phyloP scores from a whole-genome alignment of 2,888 invertebrate species.

The Thymelicus sylvestris region DNA sequence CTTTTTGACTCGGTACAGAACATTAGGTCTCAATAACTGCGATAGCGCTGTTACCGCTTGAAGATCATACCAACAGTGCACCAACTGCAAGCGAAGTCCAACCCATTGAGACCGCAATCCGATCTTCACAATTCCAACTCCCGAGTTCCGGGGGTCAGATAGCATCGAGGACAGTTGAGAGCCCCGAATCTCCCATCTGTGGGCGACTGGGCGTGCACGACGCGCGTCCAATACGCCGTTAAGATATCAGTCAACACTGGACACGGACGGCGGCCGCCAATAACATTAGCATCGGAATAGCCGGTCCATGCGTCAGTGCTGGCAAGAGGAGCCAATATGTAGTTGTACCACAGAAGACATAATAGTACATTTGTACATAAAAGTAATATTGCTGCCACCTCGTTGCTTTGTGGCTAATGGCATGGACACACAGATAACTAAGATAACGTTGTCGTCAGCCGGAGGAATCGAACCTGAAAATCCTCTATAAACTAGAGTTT shows the following conservation, averaged over 20 bases:
- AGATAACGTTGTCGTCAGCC: too few relatives aligned
- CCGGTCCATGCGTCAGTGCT: background rate
- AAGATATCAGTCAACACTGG: slow-evolving; percentile 76
- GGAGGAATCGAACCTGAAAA: too few relatives aligned
- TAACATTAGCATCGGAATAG: slow-evolving; percentile 76
- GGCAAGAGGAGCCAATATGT: background rate
- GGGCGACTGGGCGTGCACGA: slow-evolving; percentile 12
- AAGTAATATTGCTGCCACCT: background rate
- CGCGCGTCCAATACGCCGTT: slow-evolving; percentile 56
- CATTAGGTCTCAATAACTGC: too few relatives aligned
- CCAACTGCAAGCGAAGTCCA: too few relatives aligned
- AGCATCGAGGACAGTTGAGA: slow-evolving; percentile 19
- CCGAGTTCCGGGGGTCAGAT: slow-evolving; percentile 26
- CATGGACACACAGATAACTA: too few relatives aligned
- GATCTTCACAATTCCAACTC: slow-evolving; percentile 13
- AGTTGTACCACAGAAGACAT: too few relatives aligned
- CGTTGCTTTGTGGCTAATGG: too few relatives aligned
- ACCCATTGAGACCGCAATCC: background rate
- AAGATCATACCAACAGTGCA: too few relatives aligned
- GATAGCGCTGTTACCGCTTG: too few relatives aligned
- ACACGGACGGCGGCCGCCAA: slow-evolving; percentile 52
- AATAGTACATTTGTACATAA: background rate
- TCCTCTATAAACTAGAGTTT: too few relatives aligned
- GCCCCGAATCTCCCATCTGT: slow-evolving; percentile 44
- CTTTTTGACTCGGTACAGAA: too few relatives aligned